These are phyloP conservation scores for Myiozetetes cayanensis DNA, from an alignment of 2,113 vertebrate species.

Conservation along the genomic window DNA sequence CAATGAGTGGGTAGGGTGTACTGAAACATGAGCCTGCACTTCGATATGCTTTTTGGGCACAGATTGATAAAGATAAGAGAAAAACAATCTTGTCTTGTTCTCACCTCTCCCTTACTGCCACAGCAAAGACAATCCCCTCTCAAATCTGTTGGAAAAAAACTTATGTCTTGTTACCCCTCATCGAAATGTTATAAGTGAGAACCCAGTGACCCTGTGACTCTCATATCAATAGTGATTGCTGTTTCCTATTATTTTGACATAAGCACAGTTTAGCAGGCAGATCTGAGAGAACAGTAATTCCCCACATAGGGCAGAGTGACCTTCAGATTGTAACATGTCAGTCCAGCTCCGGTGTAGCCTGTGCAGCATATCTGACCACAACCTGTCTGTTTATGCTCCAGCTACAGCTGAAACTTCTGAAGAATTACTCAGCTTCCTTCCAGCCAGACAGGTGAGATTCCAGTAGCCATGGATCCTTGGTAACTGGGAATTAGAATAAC, in stretches of 20 bases:
- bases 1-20: not conserved
- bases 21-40: not conserved
- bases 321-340: not conserved
- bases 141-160: not conserved
- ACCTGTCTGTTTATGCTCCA: not conserved
- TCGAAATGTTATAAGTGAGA: not conserved
- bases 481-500: not conserved
- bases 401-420: not conserved
- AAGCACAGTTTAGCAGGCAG: not conserved
- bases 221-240: not conserved
- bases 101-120: not conserved
- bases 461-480: fast-evolving
- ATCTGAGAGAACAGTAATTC: not conserved
- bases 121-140: not conserved
- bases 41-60: not conserved
- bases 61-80: not conserved
- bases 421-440: not conserved
- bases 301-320: not conserved
- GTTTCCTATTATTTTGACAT: not conserved
- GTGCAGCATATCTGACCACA: not conserved
- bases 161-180: not conserved
- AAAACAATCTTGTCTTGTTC: not conserved
- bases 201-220: not conserved
- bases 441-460: not conserved
- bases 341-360: not conserved